These are phyloP conservation scores for Montipora sp. DNA, from an alignment of 64 coral and sea anemone species.

Conservation along the genomic window DNA sequence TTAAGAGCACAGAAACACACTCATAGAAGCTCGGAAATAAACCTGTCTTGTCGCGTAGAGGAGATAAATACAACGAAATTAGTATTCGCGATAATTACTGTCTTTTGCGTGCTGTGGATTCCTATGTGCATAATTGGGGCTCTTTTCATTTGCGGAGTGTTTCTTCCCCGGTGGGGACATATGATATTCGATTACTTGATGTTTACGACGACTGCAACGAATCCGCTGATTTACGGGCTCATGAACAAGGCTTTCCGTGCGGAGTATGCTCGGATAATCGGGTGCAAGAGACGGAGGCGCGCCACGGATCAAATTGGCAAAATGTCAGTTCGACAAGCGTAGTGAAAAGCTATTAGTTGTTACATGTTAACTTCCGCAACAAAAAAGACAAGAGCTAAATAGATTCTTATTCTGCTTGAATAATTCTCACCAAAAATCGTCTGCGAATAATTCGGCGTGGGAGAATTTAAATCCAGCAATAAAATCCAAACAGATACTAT, in stretches of 20 bases:
- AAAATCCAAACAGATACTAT: no score
- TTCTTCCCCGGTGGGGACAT: constrained; percentile 13
- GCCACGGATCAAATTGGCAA: no score
- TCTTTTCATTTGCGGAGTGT: neutral
- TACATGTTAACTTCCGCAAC: neutral
- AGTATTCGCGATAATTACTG: constrained; percentile 41
- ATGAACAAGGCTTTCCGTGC: constrained; percentile 59
- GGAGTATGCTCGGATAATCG: constrained; percentile 17
- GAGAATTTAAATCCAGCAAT: no score
- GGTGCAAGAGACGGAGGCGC: neutral
- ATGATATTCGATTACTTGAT: constrained; percentile 52
- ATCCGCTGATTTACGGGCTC: constrained; percentile 68
- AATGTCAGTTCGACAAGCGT: no score
- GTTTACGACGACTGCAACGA: constrained; percentile 50
- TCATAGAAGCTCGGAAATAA: neutral
- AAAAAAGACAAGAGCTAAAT: no score
- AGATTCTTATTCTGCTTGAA: no score
- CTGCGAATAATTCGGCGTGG: no score
- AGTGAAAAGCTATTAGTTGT: no score
- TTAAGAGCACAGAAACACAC: neutral
- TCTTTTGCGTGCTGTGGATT: constrained; percentile 42
- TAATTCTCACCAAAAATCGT: no score
- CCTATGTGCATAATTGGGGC: constrained; percentile 49
- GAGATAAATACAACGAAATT: constrained; percentile 58
- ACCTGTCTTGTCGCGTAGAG: neutral